These are phyloP conservation scores for Diarsia mendica DNA, from an alignment of 2,888 invertebrate species.

Conservation along the genomic window DNA sequence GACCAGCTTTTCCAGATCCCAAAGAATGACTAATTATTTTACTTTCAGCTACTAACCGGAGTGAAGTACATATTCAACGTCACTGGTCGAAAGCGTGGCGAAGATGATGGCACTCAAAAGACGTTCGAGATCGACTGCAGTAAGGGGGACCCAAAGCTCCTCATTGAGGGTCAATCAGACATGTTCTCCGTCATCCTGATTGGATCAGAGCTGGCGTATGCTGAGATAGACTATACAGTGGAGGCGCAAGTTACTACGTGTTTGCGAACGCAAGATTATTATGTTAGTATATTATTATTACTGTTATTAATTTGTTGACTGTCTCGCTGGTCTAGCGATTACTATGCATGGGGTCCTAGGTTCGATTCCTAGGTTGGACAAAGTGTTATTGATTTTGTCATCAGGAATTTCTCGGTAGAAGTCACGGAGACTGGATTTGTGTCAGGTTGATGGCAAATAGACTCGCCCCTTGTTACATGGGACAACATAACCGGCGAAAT, in stretches of 20 bases:
- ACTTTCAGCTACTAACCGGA: constrained; percentile 75
- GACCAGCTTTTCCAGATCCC: not conserved
- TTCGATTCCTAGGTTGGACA: too few relatives aligned
- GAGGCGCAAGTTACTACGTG: constrained; percentile 81
- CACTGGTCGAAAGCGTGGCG: constrained; percentile 61
- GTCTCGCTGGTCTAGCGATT: too few relatives aligned
- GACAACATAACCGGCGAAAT: too few relatives aligned
- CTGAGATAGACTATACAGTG: constrained; percentile 73
- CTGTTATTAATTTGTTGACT: too few relatives aligned
- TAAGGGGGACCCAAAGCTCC: constrained; percentile 72
- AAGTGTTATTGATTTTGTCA: too few relatives aligned
- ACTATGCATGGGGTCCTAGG: too few relatives aligned
- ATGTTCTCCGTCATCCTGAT: constrained; percentile 77
- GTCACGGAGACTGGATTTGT: too few relatives aligned
- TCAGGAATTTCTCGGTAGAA: too few relatives aligned
- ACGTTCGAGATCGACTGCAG: constrained; percentile 77
- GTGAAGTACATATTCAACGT: constrained; percentile 79
- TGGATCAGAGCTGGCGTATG: constrained; percentile 73
- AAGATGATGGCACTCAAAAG: constrained; percentile 60
- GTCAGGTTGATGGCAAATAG: too few relatives aligned
- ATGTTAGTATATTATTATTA: constrained; percentile 69
- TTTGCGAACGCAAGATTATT: constrained; percentile 77
- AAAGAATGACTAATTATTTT: not conserved
- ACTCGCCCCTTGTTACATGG: too few relatives aligned
- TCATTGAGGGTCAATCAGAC: constrained; percentile 74